Conservation (phyloP, 1,140 invertebrate genomes). For the Trachymyrmex septentrionalis region DNA sequence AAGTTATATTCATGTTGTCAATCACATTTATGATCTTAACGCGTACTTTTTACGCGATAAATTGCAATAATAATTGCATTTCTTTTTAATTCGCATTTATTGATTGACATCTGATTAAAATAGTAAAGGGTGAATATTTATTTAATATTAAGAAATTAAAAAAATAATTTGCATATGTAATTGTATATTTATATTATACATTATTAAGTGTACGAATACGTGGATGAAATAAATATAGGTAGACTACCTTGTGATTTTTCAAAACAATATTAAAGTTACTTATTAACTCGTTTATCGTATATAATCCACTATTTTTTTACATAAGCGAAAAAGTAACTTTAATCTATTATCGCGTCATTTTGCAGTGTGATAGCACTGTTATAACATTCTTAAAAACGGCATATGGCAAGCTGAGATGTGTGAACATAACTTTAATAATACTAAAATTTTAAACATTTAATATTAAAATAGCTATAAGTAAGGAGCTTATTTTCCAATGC, state of each 20-base stretch:
- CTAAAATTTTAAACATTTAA: background rate
- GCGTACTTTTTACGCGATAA: background rate
- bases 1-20: conserved; percentile 2
- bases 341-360: background rate
- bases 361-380: background rate
- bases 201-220: no score
- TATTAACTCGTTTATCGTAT: no score
- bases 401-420: background rate
- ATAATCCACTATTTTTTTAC: background rate
- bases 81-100: background rate
- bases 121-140: background rate
- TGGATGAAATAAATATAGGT: background rate
- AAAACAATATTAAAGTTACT: no score
- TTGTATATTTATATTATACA: background rate
- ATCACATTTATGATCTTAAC: conserved; percentile 6
- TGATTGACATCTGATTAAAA: conserved; percentile 8
- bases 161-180: background rate
- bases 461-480: background rate
- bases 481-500: background rate
- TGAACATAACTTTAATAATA: background rate
- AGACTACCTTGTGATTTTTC: background rate
- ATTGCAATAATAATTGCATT: conserved; percentile 15
- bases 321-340: background rate
- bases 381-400: background rate
- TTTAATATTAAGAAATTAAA: background rate